Evolutionary conservation across 2,888 invertebrate species (phyloP).

Genomic region (Neria commutata): DNA sequence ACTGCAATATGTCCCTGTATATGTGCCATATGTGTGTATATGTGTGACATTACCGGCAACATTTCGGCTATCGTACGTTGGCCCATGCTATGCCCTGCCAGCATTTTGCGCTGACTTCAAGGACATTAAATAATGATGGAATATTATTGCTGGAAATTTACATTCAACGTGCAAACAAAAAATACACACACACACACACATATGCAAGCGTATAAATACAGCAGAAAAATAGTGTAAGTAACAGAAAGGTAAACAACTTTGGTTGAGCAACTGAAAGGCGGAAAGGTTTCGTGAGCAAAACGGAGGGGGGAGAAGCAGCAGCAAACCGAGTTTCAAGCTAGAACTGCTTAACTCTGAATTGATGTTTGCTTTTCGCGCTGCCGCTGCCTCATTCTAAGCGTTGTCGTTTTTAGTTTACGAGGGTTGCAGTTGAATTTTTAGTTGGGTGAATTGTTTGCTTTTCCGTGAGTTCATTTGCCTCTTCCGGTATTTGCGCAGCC

Average conservation of each 20-base stretch:
- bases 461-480: not conserved
- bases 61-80: constrained; percentile 8
- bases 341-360: not conserved
- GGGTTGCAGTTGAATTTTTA: not conserved
- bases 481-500: not conserved
- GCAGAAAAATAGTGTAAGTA: too few relatives aligned
- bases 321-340: too few relatives aligned
- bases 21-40: too few relatives aligned
- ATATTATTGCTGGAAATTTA: constrained; percentile 13
- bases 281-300: too few relatives aligned
- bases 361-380: constrained; percentile 1
- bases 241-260: too few relatives aligned
- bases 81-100: not conserved
- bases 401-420: not conserved
- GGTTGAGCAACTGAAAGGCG: too few relatives aligned
- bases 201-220: not conserved
- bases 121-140: constrained; percentile 20
- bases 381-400: too few relatives aligned
- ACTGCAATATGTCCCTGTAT: too few relatives aligned
- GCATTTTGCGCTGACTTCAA: constrained; percentile 15
- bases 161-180: constrained; percentile 3
- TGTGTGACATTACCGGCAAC: not conserved
- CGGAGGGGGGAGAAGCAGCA: too few relatives aligned
- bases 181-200: not conserved
- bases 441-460: not conserved